Evolutionary conservation across 2,113 vertebrate genomes (phyloP).

Genomic region (Oryzias curvinotus): DNA sequence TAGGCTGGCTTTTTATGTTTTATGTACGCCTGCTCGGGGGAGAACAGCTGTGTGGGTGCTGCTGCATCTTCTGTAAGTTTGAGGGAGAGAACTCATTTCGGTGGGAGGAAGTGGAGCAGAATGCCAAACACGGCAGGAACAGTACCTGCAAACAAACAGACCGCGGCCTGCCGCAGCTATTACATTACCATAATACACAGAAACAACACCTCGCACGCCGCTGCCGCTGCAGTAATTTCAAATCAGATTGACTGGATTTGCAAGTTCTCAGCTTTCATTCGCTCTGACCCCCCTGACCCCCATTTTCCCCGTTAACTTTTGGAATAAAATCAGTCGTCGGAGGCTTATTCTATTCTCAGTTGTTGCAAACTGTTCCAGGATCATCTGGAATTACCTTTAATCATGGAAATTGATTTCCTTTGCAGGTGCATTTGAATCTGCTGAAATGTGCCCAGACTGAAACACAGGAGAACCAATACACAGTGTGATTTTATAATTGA

Average conservation of each 20-base stretch:
- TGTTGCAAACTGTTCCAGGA: slow-evolving; percentile 44
- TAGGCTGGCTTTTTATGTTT: slow-evolving; percentile 81
- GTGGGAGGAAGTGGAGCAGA: slow-evolving; percentile 69
- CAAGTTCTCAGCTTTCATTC: slow-evolving; percentile 59
- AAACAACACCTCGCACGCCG: slow-evolving; percentile 70
- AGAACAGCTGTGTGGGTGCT: slow-evolving; percentile 79
- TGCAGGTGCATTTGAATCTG: slow-evolving; percentile 32
- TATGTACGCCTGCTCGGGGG: slow-evolving; percentile 77
- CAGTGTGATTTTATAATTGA: slow-evolving; percentile 72
- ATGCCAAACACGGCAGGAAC: slow-evolving; percentile 66
- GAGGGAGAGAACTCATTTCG: slow-evolving; percentile 76
- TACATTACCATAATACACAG: slow-evolving; percentile 72
- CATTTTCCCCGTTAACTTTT: slow-evolving; percentile 62
- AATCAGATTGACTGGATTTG: slow-evolving; percentile 72
- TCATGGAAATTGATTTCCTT: slow-evolving; percentile 59
- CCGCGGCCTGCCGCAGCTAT: slow-evolving; percentile 61
- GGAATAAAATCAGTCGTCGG: slow-evolving; percentile 34
- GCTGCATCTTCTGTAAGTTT: slow-evolving; percentile 71
- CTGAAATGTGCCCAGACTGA: slow-evolving; percentile 5
- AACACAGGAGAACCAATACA: background rate
- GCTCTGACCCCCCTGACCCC: slow-evolving; percentile 57
- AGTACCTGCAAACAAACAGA: slow-evolving; percentile 69
- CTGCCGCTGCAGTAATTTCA: slow-evolving; percentile 60
- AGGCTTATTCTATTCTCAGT: slow-evolving; percentile 57
- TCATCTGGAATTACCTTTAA: slow-evolving; percentile 63